These are phyloP conservation scores for Steinernema carpocapsae DNA, from an alignment of 2,888 invertebrate genomes.

Conservation along the genomic window DNA sequence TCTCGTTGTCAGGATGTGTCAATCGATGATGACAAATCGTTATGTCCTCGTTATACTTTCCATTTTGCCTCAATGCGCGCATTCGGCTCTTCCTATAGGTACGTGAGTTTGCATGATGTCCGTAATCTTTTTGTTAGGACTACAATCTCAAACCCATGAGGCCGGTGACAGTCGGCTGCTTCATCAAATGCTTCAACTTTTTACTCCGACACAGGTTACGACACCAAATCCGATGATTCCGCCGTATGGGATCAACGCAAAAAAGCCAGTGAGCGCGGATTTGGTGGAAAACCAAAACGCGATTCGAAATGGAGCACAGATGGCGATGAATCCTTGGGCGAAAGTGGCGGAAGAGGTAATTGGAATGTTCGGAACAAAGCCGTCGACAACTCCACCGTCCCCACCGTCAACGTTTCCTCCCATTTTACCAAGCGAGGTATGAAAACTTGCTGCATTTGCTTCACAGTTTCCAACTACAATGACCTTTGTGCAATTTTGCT, in stretches of 20 bases:
- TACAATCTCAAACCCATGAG: too few relatives aligned
- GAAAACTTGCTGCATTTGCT: too few relatives aligned
- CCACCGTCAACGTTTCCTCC: not conserved
- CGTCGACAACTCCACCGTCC: slow-evolving; percentile 33
- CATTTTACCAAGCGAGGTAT: slow-evolving; percentile 11
- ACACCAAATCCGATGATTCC: slow-evolving; percentile 24
- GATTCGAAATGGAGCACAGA: not conserved
- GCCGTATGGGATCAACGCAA: slow-evolving; percentile 36
- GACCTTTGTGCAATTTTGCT: too few relatives aligned
- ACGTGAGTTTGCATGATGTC: not conserved
- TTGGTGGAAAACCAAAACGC: not conserved
- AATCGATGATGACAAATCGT: not conserved
- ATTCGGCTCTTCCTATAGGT: not conserved
- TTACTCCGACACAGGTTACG: not conserved
- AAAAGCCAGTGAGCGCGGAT: not conserved
- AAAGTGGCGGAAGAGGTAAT: slow-evolving; percentile 40
- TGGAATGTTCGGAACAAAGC: slow-evolving; percentile 28
- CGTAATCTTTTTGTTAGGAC: not conserved
- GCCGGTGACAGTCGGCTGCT: not conserved
- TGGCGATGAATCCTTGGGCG: slow-evolving; percentile 33
- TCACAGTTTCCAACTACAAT: too few relatives aligned
- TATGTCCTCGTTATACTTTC: not conserved
- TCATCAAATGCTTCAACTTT: slow-evolving; percentile 6
- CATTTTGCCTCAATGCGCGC: not conserved
- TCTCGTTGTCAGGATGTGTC: not conserved